phyloP scores from a whole-genome alignment of 2,797 vertebrate genomes.

The Catamblyrhynchus diadema region DNA sequence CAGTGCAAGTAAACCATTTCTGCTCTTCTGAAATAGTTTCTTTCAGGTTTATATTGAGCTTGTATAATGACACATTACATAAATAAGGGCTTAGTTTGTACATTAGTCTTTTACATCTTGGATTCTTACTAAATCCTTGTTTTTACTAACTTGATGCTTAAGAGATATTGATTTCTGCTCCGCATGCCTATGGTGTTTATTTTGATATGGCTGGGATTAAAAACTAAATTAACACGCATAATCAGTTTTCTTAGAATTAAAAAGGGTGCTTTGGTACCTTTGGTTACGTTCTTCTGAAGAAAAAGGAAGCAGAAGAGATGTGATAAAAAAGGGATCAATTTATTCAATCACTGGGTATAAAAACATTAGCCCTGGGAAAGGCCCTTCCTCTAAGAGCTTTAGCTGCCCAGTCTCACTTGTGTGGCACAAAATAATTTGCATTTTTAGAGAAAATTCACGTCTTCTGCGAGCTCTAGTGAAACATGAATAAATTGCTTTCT shows the following conservation, averaged over 20 bases:
- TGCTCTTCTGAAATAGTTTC: constrained; percentile 69
- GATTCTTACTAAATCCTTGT: constrained; percentile 75
- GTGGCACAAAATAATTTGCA: constrained; percentile 76
- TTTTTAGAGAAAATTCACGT: constrained; percentile 80
- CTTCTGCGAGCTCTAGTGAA: constrained; percentile 69
- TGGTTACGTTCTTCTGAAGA: constrained; percentile 53
- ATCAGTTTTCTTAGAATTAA: constrained; percentile 71
- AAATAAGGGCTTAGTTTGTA: constrained; percentile 76
- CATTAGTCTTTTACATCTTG: constrained; percentile 72
- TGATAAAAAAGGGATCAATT: constrained; percentile 75
- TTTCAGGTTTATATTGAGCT: constrained; percentile 66
- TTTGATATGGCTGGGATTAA: constrained; percentile 76
- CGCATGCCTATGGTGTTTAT: constrained; percentile 71
- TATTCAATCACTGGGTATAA: constrained; percentile 74
- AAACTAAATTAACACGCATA: constrained; percentile 79
- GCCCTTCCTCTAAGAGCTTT: constrained; percentile 70
- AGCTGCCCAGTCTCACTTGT: constrained; percentile 65
- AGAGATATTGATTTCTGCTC: constrained; percentile 74
- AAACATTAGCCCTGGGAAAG: constrained; percentile 78
- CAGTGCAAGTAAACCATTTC: constrained; percentile 63
- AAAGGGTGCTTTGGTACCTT: constrained; percentile 42
- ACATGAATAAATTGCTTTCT: constrained; percentile 78
- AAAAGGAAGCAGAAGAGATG: constrained; percentile 55
- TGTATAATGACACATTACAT: constrained; percentile 65
- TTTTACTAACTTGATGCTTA: constrained; percentile 73